These are phyloP conservation scores for Scaptomyza pallida DNA, from an alignment of 1,140 invertebrate genomes.

Conservation along the genomic window DNA sequence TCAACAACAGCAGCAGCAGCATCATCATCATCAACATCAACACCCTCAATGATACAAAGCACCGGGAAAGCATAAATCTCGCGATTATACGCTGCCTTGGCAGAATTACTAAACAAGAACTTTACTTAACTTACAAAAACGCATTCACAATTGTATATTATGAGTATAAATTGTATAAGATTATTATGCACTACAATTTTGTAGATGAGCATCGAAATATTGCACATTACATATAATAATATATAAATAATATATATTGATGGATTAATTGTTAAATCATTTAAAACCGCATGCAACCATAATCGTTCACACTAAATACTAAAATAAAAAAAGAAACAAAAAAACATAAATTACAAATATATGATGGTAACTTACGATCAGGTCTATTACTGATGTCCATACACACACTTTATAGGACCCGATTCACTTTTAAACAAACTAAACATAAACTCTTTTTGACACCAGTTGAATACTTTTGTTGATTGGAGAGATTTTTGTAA, in stretches of 20 bases:
- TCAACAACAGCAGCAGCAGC: slow-evolving; percentile 66
- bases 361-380: slow-evolving; percentile 9
- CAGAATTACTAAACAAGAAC: slow-evolving; percentile 67
- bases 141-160: slow-evolving; percentile 39
- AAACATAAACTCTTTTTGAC: slow-evolving; percentile 9
- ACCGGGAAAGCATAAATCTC: slow-evolving; percentile 59
- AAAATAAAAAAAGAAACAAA: too few species aligned
- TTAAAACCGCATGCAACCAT: slow-evolving; percentile 4
- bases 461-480: slow-evolving; percentile 18
- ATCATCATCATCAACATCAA: slow-evolving; percentile 65
- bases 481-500: slow-evolving; percentile 30
- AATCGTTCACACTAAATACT: slow-evolving; percentile 6
- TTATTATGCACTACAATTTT: slow-evolving; percentile 46
- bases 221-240: slow-evolving; percentile 53
- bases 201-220: slow-evolving; percentile 64
- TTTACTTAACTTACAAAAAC: slow-evolving; percentile 27
- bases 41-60: slow-evolving; percentile 76
- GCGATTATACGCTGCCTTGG: slow-evolving; percentile 68
- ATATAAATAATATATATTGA: slow-evolving; percentile 18
- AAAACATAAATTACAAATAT: slow-evolving; percentile 31
- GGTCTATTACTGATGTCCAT: not conserved
- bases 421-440: slow-evolving; percentile 11
- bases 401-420: not conserved
- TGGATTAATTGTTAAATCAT: slow-evolving; percentile 36
- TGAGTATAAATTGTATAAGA: slow-evolving; percentile 25